Base-by-base conservation (phyloP, 1,140 invertebrate species). In the Pseudachorutes palmiensis region DNA sequence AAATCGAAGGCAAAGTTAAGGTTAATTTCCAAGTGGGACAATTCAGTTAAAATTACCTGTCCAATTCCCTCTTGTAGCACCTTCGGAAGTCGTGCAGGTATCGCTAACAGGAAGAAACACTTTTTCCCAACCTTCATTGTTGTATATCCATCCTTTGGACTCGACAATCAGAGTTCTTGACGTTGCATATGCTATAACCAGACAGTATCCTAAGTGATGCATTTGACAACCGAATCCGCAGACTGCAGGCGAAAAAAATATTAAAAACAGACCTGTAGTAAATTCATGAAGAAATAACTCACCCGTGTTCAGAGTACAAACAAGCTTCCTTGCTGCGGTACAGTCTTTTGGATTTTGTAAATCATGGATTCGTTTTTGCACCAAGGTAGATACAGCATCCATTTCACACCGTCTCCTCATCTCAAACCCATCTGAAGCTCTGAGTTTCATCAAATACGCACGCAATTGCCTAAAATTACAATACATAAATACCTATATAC, bases 191-290 rank as follows among this genome's bases (percentile, higher is more conserved):
- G 96, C 94, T 62, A 97, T 88, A 71, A 97, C 87, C 68, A 99
- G 87, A 78, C 97, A 99, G 77, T 99, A 99, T 3, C 94, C 89
- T 28, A 91, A 88, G 80, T 99, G 97, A 81, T 99, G 97, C 36
- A 99, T 81, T 81, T 99, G 90, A 76, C 95, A 98, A 2, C 94
- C 93, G 80, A 93, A 97, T 9, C 93, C 94, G 81, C 94, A 97
- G 33, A 88, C 87, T 73, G 36, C 1, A 70, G 2, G 33, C 33
- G 2, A 22, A 28, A 24, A 26, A 19, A 32, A 2, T 33, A 59
- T 61, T 24, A 36, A 16, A 31, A 28, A 55, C 30, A 59, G n/a
- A n/a, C n/a, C n/a, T n/a, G n/a, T n/a, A n/a, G n/a, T n/a, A n/a
- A n/a, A n/a, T n/a, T n/a, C n/a, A n/a, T n/a, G n/a, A n/a, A n/a